Evolutionary conservation across 2,797 vertebrate genomes (phyloP), one percentile per base, ranked within the genome.

Genomic region (Esox masquinongy): DNA sequence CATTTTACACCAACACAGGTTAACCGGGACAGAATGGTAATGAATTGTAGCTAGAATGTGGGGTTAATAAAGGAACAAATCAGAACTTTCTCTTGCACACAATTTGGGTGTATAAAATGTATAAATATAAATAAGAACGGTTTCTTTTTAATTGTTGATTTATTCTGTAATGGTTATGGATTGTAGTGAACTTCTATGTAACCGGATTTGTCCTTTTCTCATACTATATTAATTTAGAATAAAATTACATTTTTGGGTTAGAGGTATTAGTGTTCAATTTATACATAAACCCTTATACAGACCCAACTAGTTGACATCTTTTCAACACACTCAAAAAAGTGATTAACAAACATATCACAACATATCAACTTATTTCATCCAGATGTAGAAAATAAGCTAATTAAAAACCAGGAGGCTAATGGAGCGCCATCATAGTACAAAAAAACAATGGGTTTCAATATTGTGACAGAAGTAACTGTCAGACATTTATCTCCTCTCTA

Each of bases 1-100:
- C 89, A 91, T 91, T 88, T 90, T 92, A 89, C 83, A 82, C 43
- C 9, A 69, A 84, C 84, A 74, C 91, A 91, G 90, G 92, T 92
- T 92, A 89, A 92, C 85, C 83, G 89, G 88, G 82, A 7, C 75
- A 73, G 75, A 85, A 84, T 80, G 82, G 77, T 84, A 78, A 87
- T 78, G 79, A 88, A 84, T 77, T 49, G 68, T 76, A 78, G 70
- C 24, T 68, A 75, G 77, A 81, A 80, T 24, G 75, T 74, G 53
- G 56, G 0, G 73, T 74, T 64, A 49, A 53, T 24, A 19, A 29
- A 34, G 63, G 7, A 34, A 29, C 31, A 36, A 31, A 31, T 29
- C 14, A 24, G 24, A 61, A 61, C n/a, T n/a, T n/a, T n/a, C n/a
- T n/a, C n/a, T 24, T 22, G 9, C n/a, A 59, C 3, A 26, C 7